A percentile compares a stretch with the other conserved stretches of the same genome.
Evolutionary conservation across 2,797 vertebrate species (phyloP).

Genomic region (Pipistrellus pygmaeus): DNA sequence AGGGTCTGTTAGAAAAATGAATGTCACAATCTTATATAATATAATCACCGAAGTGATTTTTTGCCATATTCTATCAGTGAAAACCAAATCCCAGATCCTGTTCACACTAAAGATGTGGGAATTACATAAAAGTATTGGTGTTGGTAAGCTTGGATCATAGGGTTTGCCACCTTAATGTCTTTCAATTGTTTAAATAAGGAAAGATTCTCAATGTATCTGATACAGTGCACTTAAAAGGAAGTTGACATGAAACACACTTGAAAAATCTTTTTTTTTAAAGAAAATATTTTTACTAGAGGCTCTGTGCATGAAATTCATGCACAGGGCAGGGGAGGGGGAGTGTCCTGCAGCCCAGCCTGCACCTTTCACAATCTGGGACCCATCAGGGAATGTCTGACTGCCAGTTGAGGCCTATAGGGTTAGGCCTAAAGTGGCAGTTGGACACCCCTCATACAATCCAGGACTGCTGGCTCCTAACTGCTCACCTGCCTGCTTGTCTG

Average conservation of each 20-base stretch:
- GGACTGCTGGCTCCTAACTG: no score
- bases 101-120: background rate
- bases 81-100: background rate
- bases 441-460: no score
- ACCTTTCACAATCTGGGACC: accelerated
- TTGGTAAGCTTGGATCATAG: background rate
- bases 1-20: background rate
- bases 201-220: background rate
- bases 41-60: background rate
- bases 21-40: background rate
- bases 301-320: no score
- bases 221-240: background rate
- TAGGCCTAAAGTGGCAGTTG: no score
- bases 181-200: background rate
- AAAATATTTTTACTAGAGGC: no score
- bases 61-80: background rate
- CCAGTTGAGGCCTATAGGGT: no score
- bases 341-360: no score
- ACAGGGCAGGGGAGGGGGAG: no score
- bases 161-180: background rate
- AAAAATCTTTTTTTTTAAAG: background rate
- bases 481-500: no score
- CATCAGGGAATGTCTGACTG: no score
- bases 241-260: background rate
- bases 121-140: background rate